Conservation (phyloP, 1,140 invertebrate genomes). For the Chironomus tepperi region DNA sequence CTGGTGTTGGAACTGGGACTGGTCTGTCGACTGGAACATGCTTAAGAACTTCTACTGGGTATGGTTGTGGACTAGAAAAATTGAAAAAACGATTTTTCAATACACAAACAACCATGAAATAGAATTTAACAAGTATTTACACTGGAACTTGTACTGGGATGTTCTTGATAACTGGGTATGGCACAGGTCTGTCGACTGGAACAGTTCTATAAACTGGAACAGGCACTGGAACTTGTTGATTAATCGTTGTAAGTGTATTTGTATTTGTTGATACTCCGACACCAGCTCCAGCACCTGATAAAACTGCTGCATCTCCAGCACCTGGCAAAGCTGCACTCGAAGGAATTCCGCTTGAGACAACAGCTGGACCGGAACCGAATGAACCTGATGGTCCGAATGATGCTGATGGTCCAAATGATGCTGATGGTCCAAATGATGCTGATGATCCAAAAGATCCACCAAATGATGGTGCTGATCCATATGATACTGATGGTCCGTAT, state of each 20-base stretch:
- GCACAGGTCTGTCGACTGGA: background rate
- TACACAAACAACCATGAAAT: background rate
- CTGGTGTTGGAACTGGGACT: background rate
- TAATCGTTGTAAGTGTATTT: background rate
- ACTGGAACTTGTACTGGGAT: background rate
- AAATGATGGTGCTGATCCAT: background rate
- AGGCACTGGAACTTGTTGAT: background rate
- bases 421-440: background rate
- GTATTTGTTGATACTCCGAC: background rate
- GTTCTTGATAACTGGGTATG: background rate
- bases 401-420: no score
- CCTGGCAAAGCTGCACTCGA: background rate
- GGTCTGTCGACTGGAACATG: background rate
- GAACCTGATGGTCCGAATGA: no score
- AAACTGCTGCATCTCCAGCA: background rate
- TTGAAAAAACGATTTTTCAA: background rate
- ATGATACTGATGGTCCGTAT: background rate
- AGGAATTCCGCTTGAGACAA: background rate
- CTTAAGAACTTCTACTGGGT: constrained; percentile 13
- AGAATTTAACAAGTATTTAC: background rate
- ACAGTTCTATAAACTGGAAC: background rate
- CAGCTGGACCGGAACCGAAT: no score
- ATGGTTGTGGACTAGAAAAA: background rate
- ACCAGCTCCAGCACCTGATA: background rate
- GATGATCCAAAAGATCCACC: background rate